A percentile compares a stretch with the other conserved stretches of the same genome.
These are phyloP conservation scores for Pyrrhosoma nymphula DNA, from an alignment of 2,888 invertebrate genomes.

Conservation along the genomic window DNA sequence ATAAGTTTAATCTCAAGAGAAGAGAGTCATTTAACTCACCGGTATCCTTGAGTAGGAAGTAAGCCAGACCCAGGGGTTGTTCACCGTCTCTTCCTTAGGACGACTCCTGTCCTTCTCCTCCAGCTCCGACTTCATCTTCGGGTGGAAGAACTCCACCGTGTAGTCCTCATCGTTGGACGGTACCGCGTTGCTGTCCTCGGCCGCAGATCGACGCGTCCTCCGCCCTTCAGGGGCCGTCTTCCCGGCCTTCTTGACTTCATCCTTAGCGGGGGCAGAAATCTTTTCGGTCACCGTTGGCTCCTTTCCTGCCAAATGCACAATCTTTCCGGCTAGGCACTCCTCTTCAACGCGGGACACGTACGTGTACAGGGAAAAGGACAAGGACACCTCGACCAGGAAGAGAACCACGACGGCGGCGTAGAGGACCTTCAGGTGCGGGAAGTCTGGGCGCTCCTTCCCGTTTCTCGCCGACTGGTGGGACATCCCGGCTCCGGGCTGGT, in stretches of 20 bases:
- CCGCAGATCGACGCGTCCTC: not conserved
- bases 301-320: not conserved
- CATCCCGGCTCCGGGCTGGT: not conserved
- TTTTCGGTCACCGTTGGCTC: no score
- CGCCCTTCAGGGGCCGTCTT: no score
- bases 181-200: slow-evolving; percentile 41
- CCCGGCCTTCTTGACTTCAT: no score
- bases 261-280: not conserved
- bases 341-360: slow-evolving; percentile 52
- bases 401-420: slow-evolving; percentile 37
- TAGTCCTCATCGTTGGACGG: slow-evolving; percentile 50
- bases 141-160: slow-evolving; percentile 51
- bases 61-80: slow-evolving; percentile 68
- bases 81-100: slow-evolving; percentile 40
- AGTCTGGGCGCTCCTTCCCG: not conserved
- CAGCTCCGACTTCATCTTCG: slow-evolving; percentile 58
- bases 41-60: slow-evolving; percentile 67
- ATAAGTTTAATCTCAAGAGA: no score
- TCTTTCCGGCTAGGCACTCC: slow-evolving; percentile 24
- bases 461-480: not conserved
- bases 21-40: slow-evolving; percentile 13
- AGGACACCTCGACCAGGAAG: slow-evolving; percentile 34
- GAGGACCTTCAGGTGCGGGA: slow-evolving; percentile 40
- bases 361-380: slow-evolving; percentile 18
- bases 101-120: slow-evolving; percentile 57